Evolutionary conservation across 2,797 vertebrate species (phyloP).

Genomic region (Eulemur mongoz): DNA sequence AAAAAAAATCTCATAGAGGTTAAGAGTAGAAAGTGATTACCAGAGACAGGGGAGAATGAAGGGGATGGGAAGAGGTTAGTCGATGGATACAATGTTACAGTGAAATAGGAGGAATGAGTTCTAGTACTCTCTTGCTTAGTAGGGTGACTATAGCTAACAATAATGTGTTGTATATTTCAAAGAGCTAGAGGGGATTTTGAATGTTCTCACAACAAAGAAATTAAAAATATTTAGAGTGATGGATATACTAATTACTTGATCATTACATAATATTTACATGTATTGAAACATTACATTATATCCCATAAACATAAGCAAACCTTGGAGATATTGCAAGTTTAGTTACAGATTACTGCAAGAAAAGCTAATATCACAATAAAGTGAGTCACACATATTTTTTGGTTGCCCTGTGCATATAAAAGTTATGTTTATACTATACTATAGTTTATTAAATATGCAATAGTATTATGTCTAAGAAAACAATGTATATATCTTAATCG

Average conservation of each 20-base stretch:
- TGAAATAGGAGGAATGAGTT: background rate
- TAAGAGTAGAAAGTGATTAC: background rate
- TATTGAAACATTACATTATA: background rate
- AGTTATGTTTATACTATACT: background rate
- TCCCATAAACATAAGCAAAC: background rate
- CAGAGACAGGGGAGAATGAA: background rate
- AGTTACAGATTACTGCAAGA: background rate
- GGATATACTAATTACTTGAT: too few species aligned
- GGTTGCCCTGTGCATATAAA: background rate
- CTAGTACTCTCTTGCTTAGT: background rate
- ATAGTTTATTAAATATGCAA: background rate
- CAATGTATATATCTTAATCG: too few species aligned
- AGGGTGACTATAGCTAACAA: background rate
- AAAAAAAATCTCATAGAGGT: background rate
- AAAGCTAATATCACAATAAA: background rate
- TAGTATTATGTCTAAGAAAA: background rate
- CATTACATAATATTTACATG: background rate
- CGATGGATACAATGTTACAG: background rate
- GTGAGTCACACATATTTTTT: background rate
- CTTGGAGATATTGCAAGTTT: background rate
- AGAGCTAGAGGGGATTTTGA: background rate
- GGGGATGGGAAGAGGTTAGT: background rate
- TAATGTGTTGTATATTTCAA: background rate
- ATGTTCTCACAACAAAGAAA: background rate
- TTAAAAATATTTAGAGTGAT: background rate